Evolutionary conservation across 2,113 vertebrate species (phyloP).

Genomic region (Papio anubis): DNA sequence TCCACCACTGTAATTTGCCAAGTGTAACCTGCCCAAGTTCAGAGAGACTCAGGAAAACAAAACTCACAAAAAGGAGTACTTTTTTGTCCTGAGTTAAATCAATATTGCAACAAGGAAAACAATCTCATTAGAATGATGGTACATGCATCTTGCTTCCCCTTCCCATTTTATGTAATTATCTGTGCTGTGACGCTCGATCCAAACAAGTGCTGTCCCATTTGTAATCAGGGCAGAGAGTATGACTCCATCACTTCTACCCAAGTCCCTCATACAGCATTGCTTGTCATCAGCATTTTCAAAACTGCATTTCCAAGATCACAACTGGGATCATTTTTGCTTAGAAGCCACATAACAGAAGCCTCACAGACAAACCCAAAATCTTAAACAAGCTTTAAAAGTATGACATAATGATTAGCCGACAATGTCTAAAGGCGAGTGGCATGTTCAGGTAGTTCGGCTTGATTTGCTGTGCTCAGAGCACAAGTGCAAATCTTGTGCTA

Average conservation of each 20-base stretch:
- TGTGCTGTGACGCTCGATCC: not conserved
- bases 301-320: not conserved
- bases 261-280: not conserved
- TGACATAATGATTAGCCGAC: not conserved
- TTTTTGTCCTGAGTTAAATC: not conserved
- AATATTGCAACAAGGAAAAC: not conserved
- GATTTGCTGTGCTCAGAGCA: not conserved
- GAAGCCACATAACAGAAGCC: not conserved
- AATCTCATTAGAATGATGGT: not conserved
- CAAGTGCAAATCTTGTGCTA: conserved; percentile 70
- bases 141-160: not conserved
- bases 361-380: not conserved
- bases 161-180: not conserved
- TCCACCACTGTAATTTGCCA: not conserved
- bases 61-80: not conserved
- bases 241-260: not conserved
- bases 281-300: not conserved
- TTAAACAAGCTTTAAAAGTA: not conserved
- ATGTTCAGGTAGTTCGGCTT: not conserved
- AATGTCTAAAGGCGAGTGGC: not conserved
- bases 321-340: not conserved
- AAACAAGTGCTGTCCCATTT: not conserved
- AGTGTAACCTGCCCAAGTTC: not conserved
- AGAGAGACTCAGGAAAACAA: not conserved
- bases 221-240: not conserved